Base-by-base conservation (phyloP, 2,113 vertebrate species). In the Patagioenas fasciata region DNA sequence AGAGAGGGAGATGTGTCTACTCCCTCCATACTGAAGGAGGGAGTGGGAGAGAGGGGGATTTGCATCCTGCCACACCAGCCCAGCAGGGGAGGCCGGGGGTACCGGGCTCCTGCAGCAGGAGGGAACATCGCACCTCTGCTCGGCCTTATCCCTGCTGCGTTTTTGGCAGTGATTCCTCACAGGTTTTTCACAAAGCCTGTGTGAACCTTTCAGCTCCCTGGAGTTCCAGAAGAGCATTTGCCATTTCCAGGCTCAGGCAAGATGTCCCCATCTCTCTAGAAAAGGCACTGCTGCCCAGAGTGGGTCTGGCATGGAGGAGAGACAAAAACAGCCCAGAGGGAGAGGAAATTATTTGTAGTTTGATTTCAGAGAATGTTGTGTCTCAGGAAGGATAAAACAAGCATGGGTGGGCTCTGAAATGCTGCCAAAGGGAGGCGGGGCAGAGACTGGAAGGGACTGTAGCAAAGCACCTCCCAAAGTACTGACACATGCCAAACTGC, bases 181-280 rank as follows among this genome's bases (percentile, higher is more conserved):
- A 50, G 31, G 24, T 34, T 53, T 26, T 54, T 72, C 36, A 18
- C 16, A 72, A 72, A 77, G 38, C 29, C 51, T 17, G 11, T 2
- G 10, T 1, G 1, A 85, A 28, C 20, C 10, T 21, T 0, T 0
- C 32, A n/a, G 54, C 31, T 17, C 32, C 32, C 67, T 21, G 9
- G 10, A 61, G 36, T 20, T 51, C 56, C 65, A 26, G 15, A 66
- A 21, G 28, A 50, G 51, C 53, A 36, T 66, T 38, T 42, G 23
- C 36, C 56, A 19, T 15, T 29, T 62, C 19, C 64, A 48, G 13
- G n/a, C 38, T 71, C 57, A 20, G 32, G 48, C 18, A n/a, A 23
- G 61, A 50, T 14, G 20, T 0, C 1, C 25, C 19, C 5, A 1
- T 4, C 38, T 15, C 5, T 25, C 38, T 16, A 19, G 38, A 44